Conservation (phyloP, 2,113 vertebrate genomes). For the Bufo gargarizans region DNA sequence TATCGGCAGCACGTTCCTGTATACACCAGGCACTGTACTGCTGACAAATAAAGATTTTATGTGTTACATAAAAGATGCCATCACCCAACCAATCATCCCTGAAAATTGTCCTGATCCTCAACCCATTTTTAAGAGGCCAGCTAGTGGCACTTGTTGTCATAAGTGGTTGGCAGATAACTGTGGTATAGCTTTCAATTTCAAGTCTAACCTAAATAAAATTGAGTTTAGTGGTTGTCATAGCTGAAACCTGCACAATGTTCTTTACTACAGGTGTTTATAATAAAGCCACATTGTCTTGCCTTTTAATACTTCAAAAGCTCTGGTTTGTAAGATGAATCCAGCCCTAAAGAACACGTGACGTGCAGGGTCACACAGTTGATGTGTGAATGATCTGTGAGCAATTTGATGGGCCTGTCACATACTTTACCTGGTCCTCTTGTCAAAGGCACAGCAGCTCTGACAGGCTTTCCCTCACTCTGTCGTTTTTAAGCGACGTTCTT, state of each 20-base stretch:
- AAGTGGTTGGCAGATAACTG: background rate
- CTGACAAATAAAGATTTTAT: no score
- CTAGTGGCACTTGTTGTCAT: no score
- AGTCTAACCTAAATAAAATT: background rate
- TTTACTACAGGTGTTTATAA: background rate
- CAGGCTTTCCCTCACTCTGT: slow-evolving; percentile 32
- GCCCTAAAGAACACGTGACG: background rate
- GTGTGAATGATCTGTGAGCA: slow-evolving; percentile 52
- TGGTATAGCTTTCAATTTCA: background rate
- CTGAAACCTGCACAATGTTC: background rate
- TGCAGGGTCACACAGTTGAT: slow-evolving; percentile 32
- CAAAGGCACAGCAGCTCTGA: slow-evolving; percentile 29
- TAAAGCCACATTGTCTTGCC: background rate
- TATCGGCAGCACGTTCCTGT: no score
- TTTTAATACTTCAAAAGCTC: background rate
- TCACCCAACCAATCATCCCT: no score
- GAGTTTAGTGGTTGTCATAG: background rate
- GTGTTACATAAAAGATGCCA: no score
- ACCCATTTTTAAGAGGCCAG: background rate
- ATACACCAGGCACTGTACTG: no score
- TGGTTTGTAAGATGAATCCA: background rate
- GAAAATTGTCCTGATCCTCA: no score
- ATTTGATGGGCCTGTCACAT: slow-evolving; percentile 54
- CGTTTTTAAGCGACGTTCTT: slow-evolving; percentile 35
- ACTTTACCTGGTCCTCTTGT: slow-evolving; percentile 53